Percentiles rank a stretch among this genome's conserved stretches.
Evolutionary conservation across 35 echinoderm and acorn worm species (phyloP).

Genomic region (Acanthaster planci): DNA sequence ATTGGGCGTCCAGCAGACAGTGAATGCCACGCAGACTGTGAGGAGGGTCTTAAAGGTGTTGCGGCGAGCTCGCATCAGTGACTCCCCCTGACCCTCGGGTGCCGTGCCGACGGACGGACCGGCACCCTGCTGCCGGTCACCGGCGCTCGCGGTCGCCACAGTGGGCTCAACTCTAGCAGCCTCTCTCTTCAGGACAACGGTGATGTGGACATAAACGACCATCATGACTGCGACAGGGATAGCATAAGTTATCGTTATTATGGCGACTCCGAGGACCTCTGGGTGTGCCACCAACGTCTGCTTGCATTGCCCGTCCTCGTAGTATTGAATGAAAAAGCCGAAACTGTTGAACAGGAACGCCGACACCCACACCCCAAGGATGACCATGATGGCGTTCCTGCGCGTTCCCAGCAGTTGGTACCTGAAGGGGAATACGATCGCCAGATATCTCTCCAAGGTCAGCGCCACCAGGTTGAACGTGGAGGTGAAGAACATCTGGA

Average conservation of each 20-base stretch:
- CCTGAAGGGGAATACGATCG: conserved; percentile 59
- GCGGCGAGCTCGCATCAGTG: no score
- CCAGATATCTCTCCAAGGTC: no score
- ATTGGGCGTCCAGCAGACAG: no score
- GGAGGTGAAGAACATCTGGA: conserved; percentile 54
- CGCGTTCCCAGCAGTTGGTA: not conserved
- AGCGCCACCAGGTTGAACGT: conserved; percentile 63
- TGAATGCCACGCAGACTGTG: not conserved
- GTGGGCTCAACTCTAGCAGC: no score
- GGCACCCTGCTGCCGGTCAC: no score
- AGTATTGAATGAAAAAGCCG: not conserved
- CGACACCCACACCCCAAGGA: not conserved
- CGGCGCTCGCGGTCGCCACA: no score
- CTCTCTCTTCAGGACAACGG: no score
- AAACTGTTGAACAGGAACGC: not conserved
- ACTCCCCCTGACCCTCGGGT: no score
- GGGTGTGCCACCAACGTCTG: not conserved
- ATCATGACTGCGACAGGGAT: not conserved
- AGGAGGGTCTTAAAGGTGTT: not conserved
- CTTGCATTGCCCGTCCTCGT: not conserved
- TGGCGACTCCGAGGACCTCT: not conserved
- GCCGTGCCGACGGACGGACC: no score
- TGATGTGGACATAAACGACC: no score
- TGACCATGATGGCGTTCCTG: not conserved
- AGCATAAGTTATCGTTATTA: not conserved